Percentiles rank a stretch among this genome's conserved stretches.
Conservation (phyloP, 2,888 invertebrate genomes). For the Disparrhopalites patrizii region DNA sequence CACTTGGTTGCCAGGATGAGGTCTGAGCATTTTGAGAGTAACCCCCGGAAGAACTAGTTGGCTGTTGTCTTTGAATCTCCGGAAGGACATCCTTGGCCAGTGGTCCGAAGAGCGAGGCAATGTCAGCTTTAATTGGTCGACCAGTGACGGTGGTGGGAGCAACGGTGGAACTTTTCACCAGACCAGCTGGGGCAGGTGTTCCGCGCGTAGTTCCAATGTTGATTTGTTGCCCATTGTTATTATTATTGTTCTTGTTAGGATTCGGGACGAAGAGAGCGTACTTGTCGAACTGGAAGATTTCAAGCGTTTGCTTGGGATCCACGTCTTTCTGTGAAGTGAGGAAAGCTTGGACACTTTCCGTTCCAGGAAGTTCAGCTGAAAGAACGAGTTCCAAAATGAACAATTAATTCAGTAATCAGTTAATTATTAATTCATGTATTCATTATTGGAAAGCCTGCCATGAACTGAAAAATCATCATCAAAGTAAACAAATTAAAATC, state of each 20-base stretch:
- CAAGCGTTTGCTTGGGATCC: slow-evolving; percentile 29
- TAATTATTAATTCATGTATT: background rate
- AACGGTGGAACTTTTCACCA: background rate
- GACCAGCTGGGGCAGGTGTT: slow-evolving; percentile 23
- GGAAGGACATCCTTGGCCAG: slow-evolving; percentile 23
- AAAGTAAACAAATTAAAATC: background rate
- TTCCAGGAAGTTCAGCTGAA: slow-evolving; percentile 29
- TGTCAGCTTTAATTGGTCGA: background rate
- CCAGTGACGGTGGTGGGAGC: background rate
- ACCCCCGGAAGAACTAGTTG: background rate
- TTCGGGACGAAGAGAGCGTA: slow-evolving; percentile 25
- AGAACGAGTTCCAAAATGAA: background rate
- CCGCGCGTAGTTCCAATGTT: background rate
- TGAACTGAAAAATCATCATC: background rate
- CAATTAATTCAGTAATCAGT: background rate
- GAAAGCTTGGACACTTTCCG: slow-evolving; percentile 29
- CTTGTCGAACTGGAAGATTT: slow-evolving; percentile 26
- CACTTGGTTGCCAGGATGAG: slow-evolving; percentile 12
- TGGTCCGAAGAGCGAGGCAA: slow-evolving; percentile 24
- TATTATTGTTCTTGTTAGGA: background rate
- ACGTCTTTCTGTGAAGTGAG: slow-evolving; percentile 27
- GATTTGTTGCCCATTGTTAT: background rate
- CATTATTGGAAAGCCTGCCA: background rate
- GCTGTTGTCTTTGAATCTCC: background rate
- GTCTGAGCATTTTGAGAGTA: background rate